phyloP scores from a whole-genome alignment of 2,113 vertebrate genomes.

The cat (Felis catus) region DNA sequence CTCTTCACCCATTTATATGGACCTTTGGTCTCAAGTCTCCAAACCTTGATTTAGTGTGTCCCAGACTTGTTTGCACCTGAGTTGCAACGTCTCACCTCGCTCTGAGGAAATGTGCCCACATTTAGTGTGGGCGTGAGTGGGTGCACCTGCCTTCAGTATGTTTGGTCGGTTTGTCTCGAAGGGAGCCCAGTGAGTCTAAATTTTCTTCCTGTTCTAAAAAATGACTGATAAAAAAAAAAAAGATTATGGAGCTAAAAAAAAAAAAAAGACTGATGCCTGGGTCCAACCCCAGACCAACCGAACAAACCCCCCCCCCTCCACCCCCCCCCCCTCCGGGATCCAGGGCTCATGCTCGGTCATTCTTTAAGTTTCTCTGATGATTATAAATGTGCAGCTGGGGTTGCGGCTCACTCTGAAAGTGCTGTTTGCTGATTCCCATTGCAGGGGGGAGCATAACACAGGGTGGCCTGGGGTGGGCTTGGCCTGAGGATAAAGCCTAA shows the following conservation, averaged over 20 bases:
- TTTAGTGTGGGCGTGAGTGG: fast-evolving
- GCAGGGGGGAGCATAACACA: too few species aligned
- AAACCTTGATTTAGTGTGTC: fast-evolving
- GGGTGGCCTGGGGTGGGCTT: not conserved
- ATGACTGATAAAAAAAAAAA: too few species aligned
- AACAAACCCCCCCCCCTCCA: not conserved
- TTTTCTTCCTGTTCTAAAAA: not conserved
- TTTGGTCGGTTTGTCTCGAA: not conserved
- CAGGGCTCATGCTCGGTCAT: not conserved
- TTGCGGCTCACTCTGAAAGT: not conserved
- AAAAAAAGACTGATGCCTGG: not conserved
- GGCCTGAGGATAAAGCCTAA: not conserved
- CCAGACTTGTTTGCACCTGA: fast-evolving
- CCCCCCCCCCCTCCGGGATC: not conserved
- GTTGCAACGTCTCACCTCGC: not conserved
- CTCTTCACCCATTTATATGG: fast-evolving
- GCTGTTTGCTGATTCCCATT: fast-evolving
- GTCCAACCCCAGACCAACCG: not conserved
- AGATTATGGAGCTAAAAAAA: too few species aligned
- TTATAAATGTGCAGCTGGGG: not conserved
- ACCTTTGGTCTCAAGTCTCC: not conserved
- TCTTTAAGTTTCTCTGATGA: not conserved
- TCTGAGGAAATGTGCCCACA: fast-evolving
- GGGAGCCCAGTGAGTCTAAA: not conserved
- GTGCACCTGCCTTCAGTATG: fast-evolving